Percentiles rank a stretch among this genome's conserved stretches.
These are phyloP conservation scores for Lichenostomus cassidix DNA, from an alignment of 2,113 vertebrate species.

Conservation along the genomic window DNA sequence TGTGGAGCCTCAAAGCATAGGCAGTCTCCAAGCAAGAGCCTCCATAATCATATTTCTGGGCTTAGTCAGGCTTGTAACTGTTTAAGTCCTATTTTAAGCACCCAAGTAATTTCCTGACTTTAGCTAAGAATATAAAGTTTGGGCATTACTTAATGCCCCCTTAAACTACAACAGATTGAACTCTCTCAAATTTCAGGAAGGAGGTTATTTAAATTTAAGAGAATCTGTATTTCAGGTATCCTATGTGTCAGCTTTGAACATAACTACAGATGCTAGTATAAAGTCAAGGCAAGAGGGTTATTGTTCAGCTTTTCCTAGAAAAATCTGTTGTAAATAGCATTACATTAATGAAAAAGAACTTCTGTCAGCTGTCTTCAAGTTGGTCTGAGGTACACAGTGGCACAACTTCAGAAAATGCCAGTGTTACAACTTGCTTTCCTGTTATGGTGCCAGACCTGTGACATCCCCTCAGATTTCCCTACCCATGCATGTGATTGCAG, in stretches of 20 bases:
- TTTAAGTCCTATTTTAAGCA: not conserved
- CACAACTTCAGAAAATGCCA: not conserved
- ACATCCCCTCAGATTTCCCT: not conserved
- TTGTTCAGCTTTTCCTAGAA: not conserved
- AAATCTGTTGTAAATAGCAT: not conserved
- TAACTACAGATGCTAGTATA: not conserved
- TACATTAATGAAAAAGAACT: not conserved
- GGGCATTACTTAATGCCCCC: not conserved
- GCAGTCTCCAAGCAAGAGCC: not conserved
- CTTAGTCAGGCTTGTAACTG: not conserved
- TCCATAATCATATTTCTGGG: not conserved
- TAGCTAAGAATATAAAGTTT: not conserved
- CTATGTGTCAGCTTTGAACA: not conserved
- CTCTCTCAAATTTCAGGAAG: not conserved
- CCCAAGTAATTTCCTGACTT: not conserved
- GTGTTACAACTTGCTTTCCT: not conserved
- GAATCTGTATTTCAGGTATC: not conserved
- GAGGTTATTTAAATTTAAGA: not conserved
- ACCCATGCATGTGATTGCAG: not conserved
- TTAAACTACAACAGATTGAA: not conserved
- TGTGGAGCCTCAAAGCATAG: not conserved
- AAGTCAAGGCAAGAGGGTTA: not conserved
- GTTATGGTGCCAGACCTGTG: not conserved
- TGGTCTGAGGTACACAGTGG: not conserved
- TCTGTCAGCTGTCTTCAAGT: not conserved